These are phyloP conservation scores for Ganaspis sp. DNA, from an alignment of 1,140 invertebrate genomes.

Conservation along the genomic window DNA sequence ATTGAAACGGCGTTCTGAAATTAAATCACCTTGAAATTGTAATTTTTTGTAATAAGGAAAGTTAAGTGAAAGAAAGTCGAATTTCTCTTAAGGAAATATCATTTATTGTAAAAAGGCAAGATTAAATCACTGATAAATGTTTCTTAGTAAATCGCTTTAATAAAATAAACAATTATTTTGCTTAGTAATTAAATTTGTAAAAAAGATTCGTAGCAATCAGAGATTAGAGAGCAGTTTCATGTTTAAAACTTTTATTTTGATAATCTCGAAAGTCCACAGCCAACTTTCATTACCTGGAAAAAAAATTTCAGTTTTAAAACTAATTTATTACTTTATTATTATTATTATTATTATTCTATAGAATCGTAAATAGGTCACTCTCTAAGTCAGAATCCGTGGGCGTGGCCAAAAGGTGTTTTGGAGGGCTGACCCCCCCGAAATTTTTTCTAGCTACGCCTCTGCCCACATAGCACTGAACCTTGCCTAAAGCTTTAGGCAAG, in stretches of 20 bases:
- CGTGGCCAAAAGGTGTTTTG: no score
- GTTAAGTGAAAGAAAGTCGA: not conserved
- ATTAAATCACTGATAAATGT: slow-evolving; percentile 6
- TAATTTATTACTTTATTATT: no score
- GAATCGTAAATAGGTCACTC: no score
- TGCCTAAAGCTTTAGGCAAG: no score
- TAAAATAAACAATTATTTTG: slow-evolving; percentile 6
- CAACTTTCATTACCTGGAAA: not conserved
- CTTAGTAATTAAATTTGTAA: not conserved
- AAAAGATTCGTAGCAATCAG: not conserved
- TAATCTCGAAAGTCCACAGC: not conserved
- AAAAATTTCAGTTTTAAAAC: no score
- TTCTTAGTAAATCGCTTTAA: slow-evolving; percentile 14
- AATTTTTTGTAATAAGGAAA: not conserved
- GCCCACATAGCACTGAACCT: no score
- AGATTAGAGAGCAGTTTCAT: not conserved
- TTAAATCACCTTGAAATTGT: no score
- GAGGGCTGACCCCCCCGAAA: no score
- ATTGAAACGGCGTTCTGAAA: no score
- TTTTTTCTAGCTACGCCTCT: no score
- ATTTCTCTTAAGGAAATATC: not conserved
- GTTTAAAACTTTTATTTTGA: not conserved
- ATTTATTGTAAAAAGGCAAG: slow-evolving; percentile 9
- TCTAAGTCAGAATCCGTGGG: no score
- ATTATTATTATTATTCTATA: no score